Percentiles rank a stretch among this genome's conserved stretches.
Conservation (phyloP, 2,888 invertebrate species). For the Vanessa cardui region DNA sequence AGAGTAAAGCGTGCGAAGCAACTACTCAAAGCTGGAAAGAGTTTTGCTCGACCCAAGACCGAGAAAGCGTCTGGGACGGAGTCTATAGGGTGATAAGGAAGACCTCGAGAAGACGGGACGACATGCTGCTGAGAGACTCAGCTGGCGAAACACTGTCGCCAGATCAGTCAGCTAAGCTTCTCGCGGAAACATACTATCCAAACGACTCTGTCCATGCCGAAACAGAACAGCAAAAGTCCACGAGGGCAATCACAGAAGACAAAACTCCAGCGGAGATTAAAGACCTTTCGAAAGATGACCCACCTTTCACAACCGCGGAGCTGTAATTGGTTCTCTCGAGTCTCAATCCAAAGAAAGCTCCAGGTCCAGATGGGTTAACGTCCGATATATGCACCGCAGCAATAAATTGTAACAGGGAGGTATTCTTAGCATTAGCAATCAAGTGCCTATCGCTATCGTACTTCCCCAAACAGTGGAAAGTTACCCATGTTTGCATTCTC, state of each 20-base stretch:
- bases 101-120: slow-evolving; percentile 19
- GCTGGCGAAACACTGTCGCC: slow-evolving; percentile 27
- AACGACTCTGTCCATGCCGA: slow-evolving; percentile 26
- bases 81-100: slow-evolving; percentile 37
- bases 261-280: not conserved
- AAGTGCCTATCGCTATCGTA: slow-evolving; percentile 35
- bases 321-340: slow-evolving; percentile 15
- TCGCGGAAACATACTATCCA: slow-evolving; percentile 40
- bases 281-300: slow-evolving; percentile 22
- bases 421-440: slow-evolving; percentile 36
- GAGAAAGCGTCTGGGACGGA: slow-evolving; percentile 40
- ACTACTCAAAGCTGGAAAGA: slow-evolving; percentile 41
- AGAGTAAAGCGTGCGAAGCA: slow-evolving; percentile 18
- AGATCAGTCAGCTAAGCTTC: slow-evolving; percentile 35
- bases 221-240: not conserved
- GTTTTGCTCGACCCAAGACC: slow-evolving; percentile 41
- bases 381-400: slow-evolving; percentile 42
- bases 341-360: slow-evolving; percentile 39
- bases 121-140: slow-evolving; percentile 15
- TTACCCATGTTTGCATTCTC: slow-evolving; percentile 35
- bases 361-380: slow-evolving; percentile 42
- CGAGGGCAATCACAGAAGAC: not conserved
- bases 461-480: slow-evolving; percentile 41
- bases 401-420: slow-evolving; percentile 17
- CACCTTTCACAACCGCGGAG: slow-evolving; percentile 26